Conservation (phyloP, 2,113 vertebrate species). For the Globicephala melas region DNA sequence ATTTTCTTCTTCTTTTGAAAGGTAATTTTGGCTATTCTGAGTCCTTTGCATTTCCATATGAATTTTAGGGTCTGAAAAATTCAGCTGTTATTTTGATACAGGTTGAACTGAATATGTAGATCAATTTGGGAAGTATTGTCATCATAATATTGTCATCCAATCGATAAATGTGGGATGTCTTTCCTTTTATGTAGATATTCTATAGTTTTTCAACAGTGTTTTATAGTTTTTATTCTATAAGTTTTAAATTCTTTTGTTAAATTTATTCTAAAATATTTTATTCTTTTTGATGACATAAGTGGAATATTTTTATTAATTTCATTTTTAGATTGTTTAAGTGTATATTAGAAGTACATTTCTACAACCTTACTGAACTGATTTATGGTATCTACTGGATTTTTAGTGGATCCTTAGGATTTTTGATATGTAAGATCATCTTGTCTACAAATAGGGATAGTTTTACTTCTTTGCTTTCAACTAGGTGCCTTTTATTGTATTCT, state of each 20-base stretch:
- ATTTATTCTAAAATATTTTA: background rate
- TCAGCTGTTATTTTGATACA: background rate
- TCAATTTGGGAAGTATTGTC: background rate
- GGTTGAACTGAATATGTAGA: background rate
- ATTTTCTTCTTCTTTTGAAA: background rate
- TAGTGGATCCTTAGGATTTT: background rate
- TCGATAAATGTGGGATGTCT: background rate
- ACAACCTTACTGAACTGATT: background rate
- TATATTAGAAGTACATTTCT: background rate
- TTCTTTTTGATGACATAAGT: background rate
- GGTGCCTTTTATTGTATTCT: background rate
- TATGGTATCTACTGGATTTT: background rate
- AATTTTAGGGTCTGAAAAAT: background rate
- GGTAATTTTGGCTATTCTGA: background rate
- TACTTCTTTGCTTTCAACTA: background rate
- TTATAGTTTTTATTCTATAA: background rate
- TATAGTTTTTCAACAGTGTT: background rate
- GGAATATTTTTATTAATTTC: background rate
- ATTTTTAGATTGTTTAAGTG: background rate
- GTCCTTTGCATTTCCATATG: background rate
- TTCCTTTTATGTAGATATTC: background rate
- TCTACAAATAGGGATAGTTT: background rate
- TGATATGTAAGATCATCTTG: background rate
- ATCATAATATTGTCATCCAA: background rate
- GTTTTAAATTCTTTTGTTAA: background rate